A percentile compares a stretch with the other conserved stretches of the same genome.
phyloP scores from a whole-genome alignment of 2,797 vertebrate genomes.

The Trematomus bernacchii region DNA sequence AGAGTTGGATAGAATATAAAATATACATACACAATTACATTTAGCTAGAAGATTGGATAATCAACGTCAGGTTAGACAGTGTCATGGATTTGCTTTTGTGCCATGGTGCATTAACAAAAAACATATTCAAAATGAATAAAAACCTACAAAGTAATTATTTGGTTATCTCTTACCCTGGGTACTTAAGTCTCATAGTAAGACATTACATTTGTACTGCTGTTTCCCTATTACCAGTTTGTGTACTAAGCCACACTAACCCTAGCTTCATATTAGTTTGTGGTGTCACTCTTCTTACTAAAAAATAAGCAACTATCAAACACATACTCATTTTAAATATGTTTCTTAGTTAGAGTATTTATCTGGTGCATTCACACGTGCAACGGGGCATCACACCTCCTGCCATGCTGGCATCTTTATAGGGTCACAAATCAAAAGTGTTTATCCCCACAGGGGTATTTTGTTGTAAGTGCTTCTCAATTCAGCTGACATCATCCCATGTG shows the following conservation, averaged over 20 bases:
- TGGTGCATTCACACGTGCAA: not conserved
- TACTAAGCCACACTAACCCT: not conserved
- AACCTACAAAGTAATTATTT: too few species aligned
- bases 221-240: not conserved
- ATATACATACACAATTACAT: not conserved
- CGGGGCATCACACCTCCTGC: not conserved
- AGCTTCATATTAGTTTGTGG: too few species aligned
- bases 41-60: not conserved
- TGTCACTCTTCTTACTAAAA: not conserved
- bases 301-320: not conserved
- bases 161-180: too few species aligned
- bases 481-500: conserved; percentile 1
- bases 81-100: too few species aligned
- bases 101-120: too few species aligned
- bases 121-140: too few species aligned
- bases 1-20: not conserved
- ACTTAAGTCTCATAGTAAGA: not conserved
- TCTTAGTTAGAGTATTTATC: not conserved
- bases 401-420: not conserved
- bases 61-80: not conserved
- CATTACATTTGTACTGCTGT: not conserved
- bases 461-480: not conserved
- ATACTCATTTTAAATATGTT: not conserved
- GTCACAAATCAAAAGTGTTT: not conserved
- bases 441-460: not conserved